phyloP scores from a whole-genome alignment of 2,888 invertebrate genomes.

The Petrolisthes manimaculis region DNA sequence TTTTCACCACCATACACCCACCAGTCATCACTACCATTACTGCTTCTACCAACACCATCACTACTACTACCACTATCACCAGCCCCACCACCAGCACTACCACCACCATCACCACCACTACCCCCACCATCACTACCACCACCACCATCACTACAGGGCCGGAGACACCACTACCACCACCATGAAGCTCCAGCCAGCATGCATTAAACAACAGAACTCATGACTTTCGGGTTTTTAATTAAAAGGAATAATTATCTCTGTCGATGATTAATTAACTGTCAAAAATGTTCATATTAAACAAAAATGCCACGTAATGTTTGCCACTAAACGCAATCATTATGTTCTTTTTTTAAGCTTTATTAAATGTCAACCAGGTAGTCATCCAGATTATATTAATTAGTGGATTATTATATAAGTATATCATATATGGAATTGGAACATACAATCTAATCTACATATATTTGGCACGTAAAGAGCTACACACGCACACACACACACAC shows the following conservation, averaged over 20 bases:
- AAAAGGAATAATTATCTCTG: not conserved
- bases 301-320: not conserved
- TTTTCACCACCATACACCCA: no score
- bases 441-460: not conserved
- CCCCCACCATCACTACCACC: not conserved
- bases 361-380: no score
- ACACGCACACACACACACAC: not conserved
- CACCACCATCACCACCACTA: no score
- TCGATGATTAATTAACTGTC: constrained; percentile 13
- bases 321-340: not conserved
- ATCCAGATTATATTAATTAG: no score
- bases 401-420: no score
- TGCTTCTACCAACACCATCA: not conserved
- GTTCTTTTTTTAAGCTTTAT: no score
- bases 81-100: no score
- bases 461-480: not conserved
- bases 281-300: constrained; percentile 10
- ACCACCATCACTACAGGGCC: not conserved
- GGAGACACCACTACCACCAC: no score
- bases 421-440: no score
- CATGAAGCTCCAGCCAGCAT: no score
- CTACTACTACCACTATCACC: no score
- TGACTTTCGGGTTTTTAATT: constrained; percentile 12
- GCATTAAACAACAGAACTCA: not conserved
- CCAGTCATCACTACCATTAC: not conserved